These are phyloP conservation scores for Rhinogobio ventralis DNA, from an alignment of 2,797 vertebrate species.

Conservation along the genomic window DNA sequence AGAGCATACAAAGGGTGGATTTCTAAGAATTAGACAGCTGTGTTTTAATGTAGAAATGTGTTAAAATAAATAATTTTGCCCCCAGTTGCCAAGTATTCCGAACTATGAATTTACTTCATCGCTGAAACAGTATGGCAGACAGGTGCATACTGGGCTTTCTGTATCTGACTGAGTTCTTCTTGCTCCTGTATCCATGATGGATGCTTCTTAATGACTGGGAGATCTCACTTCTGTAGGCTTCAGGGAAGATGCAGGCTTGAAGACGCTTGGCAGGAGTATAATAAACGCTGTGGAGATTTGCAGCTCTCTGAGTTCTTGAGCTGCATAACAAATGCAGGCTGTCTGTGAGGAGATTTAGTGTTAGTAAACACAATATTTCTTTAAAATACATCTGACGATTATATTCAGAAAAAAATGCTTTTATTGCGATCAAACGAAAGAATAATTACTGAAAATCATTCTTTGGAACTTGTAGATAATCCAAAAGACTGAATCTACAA, in stretches of 20 bases:
- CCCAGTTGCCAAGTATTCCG: neutral
- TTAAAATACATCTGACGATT: neutral
- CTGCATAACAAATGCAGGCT: constrained; percentile 59
- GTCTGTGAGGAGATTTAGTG: constrained; percentile 34
- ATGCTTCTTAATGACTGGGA: neutral
- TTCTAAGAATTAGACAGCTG: neutral
- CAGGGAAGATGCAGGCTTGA: constrained; percentile 52
- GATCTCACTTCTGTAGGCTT: constrained; percentile 31
- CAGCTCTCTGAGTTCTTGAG: constrained; percentile 58
- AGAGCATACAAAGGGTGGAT: too few species aligned
- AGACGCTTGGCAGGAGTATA: constrained; percentile 58
- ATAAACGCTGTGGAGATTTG: constrained; percentile 52
- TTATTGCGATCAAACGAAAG: neutral
- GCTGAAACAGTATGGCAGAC: neutral
- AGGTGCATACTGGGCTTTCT: neutral
- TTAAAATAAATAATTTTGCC: neutral
- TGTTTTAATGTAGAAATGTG: neutral
- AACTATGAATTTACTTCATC: neutral
- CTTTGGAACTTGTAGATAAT: neutral
- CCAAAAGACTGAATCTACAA: neutral
- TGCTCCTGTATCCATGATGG: neutral
- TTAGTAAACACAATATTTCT: constrained; percentile 12
- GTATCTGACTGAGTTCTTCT: neutral
- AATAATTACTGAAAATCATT: constrained; percentile 15
- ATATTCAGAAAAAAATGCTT: neutral